Evolutionary conservation across 2,797 vertebrate species (phyloP).

Genomic region (Taeniopygia guttata): DNA sequence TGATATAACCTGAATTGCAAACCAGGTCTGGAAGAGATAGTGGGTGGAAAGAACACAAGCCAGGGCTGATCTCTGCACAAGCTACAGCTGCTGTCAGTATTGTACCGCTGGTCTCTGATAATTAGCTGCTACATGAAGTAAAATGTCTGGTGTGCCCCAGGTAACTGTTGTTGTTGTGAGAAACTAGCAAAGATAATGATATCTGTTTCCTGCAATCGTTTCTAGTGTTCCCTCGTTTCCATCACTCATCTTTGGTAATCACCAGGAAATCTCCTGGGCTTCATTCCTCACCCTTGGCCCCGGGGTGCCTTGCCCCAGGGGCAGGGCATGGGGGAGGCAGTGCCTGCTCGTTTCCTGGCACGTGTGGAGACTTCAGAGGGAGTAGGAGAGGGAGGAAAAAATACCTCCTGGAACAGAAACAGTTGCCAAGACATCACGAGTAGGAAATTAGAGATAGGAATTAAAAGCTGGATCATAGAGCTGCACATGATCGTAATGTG

Average conservation of each 20-base stretch:
- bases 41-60: constrained; percentile 41
- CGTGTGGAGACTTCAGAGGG: background rate
- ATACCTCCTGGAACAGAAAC: background rate
- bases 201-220: constrained; percentile 72
- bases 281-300: constrained; percentile 47
- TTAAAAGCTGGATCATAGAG: background rate
- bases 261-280: constrained; percentile 76
- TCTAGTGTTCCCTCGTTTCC: constrained; percentile 74
- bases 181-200: constrained; percentile 66
- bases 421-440: background rate
- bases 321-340: background rate
- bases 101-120: constrained; percentile 29
- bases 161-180: constrained; percentile 52
- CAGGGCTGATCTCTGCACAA: constrained; percentile 12
- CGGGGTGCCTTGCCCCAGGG: background rate
- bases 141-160: constrained; percentile 40
- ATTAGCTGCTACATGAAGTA: constrained; percentile 56
- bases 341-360: background rate
- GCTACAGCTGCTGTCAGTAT: constrained; percentile 10
- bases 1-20: constrained; percentile 37
- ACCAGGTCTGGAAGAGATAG: constrained; percentile 8
- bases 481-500: background rate
- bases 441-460: background rate
- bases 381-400: background rate
- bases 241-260: constrained; percentile 82